A percentile compares a stretch with the other conserved stretches of the same genome.
Conservation (phyloP, 2,888 invertebrate species). For the Volucella bombylans region DNA sequence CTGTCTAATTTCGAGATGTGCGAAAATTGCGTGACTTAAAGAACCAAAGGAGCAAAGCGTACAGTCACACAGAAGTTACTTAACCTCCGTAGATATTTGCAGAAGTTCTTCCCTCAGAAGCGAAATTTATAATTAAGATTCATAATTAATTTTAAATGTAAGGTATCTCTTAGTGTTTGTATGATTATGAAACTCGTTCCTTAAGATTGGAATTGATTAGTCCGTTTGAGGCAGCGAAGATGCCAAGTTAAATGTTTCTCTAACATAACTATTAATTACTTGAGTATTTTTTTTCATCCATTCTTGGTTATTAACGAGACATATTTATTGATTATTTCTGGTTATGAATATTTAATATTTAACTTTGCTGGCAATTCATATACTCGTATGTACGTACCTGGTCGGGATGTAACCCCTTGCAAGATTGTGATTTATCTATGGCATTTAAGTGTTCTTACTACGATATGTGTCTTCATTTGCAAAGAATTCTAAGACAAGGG, state of each 20-base stretch:
- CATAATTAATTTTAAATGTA: constrained; percentile 37
- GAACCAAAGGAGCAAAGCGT: constrained; percentile 1
- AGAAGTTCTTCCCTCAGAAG: constrained; percentile 36
- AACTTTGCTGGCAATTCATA: constrained; percentile 25
- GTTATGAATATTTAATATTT: constrained; percentile 34
- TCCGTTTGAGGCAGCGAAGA: constrained; percentile 28
- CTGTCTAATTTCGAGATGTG: constrained; percentile 8
- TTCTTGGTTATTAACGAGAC: constrained; percentile 41
- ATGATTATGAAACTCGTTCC: constrained; percentile 48
- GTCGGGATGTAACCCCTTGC: neutral
- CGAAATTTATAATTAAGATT: constrained; percentile 32
- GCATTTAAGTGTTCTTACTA: constrained; percentile 5
- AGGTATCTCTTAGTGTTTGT: constrained; percentile 10
- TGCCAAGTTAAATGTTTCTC: constrained; percentile 19
- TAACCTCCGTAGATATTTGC: neutral
- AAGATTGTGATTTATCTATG: constrained; percentile 28
- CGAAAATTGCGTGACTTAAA: constrained; percentile 41
- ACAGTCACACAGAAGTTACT: constrained; percentile 42
- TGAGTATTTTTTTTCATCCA: constrained; percentile 28
- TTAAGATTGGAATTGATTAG: constrained; percentile 39
- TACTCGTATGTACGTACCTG: neutral
- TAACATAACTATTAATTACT: constrained; percentile 28
- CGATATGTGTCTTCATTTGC: neutral
- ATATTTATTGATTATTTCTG: constrained; percentile 58
- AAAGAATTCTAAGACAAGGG: too few relatives aligned